These are phyloP conservation scores for Larimichthys polyactis DNA, from an alignment of 2,113 vertebrate species.

Conservation along the genomic window DNA sequence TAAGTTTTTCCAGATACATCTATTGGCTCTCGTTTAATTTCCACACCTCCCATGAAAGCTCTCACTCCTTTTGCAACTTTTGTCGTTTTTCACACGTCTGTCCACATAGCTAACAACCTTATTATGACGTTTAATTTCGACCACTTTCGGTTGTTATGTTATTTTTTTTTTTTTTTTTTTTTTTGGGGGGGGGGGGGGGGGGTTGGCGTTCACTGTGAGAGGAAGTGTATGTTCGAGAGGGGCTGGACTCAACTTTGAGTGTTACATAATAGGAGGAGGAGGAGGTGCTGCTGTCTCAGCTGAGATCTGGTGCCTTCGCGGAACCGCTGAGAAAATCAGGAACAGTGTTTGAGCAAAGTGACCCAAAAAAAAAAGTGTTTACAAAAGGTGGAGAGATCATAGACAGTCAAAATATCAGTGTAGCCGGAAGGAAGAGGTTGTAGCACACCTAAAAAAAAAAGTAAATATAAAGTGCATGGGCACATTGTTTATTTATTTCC, in stretches of 20 bases:
- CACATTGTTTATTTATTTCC: neutral
- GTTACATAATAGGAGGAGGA: conserved; percentile 74
- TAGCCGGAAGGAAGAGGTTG: neutral
- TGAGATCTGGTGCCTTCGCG: conserved; percentile 36
- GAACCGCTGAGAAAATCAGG: neutral
- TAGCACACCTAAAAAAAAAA: too few species aligned
- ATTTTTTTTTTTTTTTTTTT: neutral
- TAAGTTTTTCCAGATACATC: conserved; percentile 20
- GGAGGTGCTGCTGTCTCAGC: conserved; percentile 8
- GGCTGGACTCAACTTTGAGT: conserved; percentile 56
- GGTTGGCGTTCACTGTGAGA: conserved; percentile 26
- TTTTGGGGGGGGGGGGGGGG: too few species aligned
- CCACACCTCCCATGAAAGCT: neutral
- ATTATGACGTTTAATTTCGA: neutral
- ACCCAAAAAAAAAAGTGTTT: neutral
- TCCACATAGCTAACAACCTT: neutral
- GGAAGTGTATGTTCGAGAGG: conserved; percentile 52
- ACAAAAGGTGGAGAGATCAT: neutral
- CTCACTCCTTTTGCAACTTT: neutral
- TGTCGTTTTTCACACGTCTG: accelerated
- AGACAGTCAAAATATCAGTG: neutral
- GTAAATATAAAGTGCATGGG: neutral
- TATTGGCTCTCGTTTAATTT: neutral
- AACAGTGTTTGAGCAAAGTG: neutral
- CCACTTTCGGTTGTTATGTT: neutral